Base-by-base conservation (phyloP, 1,140 invertebrate genomes). In the Riptortus pedestris region DNA sequence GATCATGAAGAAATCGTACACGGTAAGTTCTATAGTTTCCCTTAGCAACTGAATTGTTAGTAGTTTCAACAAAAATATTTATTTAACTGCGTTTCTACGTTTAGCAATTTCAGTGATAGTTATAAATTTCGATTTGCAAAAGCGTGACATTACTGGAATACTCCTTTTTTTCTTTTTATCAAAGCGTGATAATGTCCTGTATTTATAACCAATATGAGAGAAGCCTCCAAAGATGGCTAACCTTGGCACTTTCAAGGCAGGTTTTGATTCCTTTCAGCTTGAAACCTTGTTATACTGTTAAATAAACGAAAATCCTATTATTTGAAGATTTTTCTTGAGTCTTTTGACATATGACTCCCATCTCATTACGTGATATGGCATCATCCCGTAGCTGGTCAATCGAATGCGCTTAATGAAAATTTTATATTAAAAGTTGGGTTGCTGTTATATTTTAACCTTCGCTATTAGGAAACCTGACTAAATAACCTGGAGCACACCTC, bases 131-230 rank as follows among this genome's bases (percentile, higher is more conserved):
- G 33, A 60, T 29, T 60, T 38, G n/a, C n/a, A n/a, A 38, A 14
- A 5, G 31, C 31, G 12, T 55, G 51, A 55, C 51, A 55, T 3
- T 55, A 24, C n/a, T 38, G 31, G 51, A 24, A 24, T 9, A 24
- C 16, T 18, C 45, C 24, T 27, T 55, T 55, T 24, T 55, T 55
- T 27, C 51, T 14, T 55, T 55, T 59, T 38, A 29, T 59, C 31
- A 59, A 59, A 59, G 57, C 28, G 33, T 59, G 28, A 59, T 33
- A 33, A 59, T 29, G 33, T 18, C 16, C 31, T 29, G 57, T 66
- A 66, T 66, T 66, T 66, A 66, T 66, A 66, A 66, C 65, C 65
- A 66, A 57, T 63, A 66, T 58, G 55, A 66, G 51, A 63, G 65
- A 66, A 66, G 65, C 65, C 65, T 66, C 65, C 65, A 59, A 33